phyloP scores from a whole-genome alignment of 2,888 invertebrate genomes.

The Ormyrus rosae region DNA sequence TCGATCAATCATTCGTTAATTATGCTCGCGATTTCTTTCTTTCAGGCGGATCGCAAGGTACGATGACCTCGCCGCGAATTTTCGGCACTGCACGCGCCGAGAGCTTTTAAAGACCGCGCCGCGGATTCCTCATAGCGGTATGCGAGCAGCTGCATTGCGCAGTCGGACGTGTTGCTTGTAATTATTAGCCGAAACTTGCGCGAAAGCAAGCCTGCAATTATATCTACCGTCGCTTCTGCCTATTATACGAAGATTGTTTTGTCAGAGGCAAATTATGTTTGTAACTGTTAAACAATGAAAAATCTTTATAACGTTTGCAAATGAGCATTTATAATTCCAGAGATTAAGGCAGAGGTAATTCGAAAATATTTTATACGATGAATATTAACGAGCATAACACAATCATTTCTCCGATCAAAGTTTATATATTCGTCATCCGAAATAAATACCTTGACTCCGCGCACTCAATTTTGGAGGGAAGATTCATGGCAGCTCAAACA shows the following conservation, averaged over 20 bases:
- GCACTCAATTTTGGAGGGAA: constrained; percentile 9
- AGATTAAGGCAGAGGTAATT: background rate
- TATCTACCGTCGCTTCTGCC: no score
- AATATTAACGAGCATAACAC: background rate
- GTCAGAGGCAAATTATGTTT: no score
- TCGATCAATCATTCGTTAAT: constrained; percentile 75
- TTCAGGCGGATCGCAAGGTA: constrained; percentile 60
- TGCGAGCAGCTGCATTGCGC: background rate
- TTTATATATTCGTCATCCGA: background rate
- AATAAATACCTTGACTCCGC: constrained; percentile 23
- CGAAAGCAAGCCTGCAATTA: no score
- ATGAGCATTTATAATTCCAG: background rate
- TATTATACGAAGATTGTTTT: no score
- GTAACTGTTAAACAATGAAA: no score
- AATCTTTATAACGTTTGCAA: background rate
- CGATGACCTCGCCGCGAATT: constrained; percentile 36
- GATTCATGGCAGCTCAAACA: background rate
- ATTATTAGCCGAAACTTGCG: no score
- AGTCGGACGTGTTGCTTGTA: background rate
- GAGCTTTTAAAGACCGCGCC: constrained; percentile 14
- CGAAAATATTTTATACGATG: no score
- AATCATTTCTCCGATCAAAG: constrained; percentile 15
- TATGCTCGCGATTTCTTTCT: constrained; percentile 74
- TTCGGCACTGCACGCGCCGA: constrained; percentile 15
- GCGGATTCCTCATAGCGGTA: background rate